These are phyloP conservation scores for Trimorus sp. DNA, from an alignment of 2,888 invertebrate genomes.

Conservation along the genomic window DNA sequence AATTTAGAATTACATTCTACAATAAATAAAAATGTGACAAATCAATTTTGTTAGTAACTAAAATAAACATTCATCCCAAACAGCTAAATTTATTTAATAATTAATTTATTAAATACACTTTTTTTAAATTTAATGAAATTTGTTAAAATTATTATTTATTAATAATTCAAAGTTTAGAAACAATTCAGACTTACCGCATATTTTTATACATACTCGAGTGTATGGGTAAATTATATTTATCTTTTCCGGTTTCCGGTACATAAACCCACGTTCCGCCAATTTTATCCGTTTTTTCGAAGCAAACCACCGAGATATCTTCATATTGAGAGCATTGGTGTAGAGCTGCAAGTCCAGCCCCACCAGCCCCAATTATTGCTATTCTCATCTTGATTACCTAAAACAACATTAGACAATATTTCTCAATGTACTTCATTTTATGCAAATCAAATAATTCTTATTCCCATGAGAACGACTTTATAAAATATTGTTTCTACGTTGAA, in stretches of 20 bases:
- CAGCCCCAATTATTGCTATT: constrained; percentile 92
- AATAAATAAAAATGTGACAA: not conserved
- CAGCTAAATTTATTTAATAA: too few species aligned
- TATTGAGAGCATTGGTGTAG: constrained; percentile 86
- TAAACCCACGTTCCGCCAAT: constrained; percentile 97
- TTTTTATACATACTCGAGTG: constrained; percentile 96
- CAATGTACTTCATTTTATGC: too few species aligned
- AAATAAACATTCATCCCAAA: too few species aligned
- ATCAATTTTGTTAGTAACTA: not conserved
- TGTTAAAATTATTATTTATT: too few species aligned
- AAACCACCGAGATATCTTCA: constrained; percentile 83
- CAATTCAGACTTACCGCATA: constrained; percentile 90
- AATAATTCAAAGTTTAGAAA: too few species aligned
- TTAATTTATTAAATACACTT: too few species aligned
- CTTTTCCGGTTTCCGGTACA: constrained; percentile 88
- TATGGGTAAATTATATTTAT: constrained; percentile 89
- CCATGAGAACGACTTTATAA: too few species aligned
- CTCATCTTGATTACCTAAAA: constrained; percentile 76
- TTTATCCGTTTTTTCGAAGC: constrained; percentile 89
- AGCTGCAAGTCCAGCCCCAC: constrained; percentile 92
- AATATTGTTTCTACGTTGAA: too few species aligned
- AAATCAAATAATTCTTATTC: too few species aligned
- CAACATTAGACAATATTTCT: too few species aligned
- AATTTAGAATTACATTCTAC: not conserved
- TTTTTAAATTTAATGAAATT: too few species aligned